Conservation (phyloP, 2,888 invertebrate genomes). For the Apodemia mormo region DNA sequence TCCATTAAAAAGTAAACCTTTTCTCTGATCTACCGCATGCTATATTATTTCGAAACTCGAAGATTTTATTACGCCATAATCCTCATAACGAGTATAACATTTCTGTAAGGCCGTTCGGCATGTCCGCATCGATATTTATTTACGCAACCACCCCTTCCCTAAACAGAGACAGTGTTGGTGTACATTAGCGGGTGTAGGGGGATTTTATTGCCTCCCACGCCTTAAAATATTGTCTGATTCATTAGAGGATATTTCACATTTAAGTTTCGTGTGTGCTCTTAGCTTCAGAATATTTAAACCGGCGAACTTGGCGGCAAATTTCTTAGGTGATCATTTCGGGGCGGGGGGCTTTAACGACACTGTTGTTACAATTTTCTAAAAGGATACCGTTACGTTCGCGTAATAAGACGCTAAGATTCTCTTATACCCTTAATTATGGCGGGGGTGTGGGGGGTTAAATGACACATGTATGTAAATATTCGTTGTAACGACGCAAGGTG, state of each 20-base stretch:
- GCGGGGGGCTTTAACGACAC: constrained; percentile 67
- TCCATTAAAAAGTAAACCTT: background rate
- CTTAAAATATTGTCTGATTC: constrained; percentile 83
- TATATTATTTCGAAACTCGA: background rate
- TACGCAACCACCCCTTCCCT: constrained; percentile 67
- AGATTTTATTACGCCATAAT: constrained; percentile 9
- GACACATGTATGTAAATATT: constrained; percentile 82
- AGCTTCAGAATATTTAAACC: constrained; percentile 58
- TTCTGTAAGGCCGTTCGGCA: constrained; percentile 42
- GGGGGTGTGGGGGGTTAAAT: constrained; percentile 64
- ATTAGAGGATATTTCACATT: constrained; percentile 81
- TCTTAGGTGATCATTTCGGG: constrained; percentile 66
- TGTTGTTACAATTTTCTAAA: constrained; percentile 79
- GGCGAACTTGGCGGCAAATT: constrained; percentile 61
- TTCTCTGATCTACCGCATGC: background rate
- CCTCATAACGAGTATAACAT: constrained; percentile 12
- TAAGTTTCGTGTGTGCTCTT: constrained; percentile 75
- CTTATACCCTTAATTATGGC: constrained; percentile 81
- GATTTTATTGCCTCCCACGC: constrained; percentile 77
- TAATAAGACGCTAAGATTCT: constrained; percentile 82
- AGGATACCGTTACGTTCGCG: constrained; percentile 79
- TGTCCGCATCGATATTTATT: constrained; percentile 76
- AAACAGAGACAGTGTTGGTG: constrained; percentile 73
- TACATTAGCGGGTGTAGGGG: constrained; percentile 75
- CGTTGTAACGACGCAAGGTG: constrained; percentile 75